A percentile compares a stretch with the other conserved stretches of the same genome.
phyloP scores from a whole-genome alignment of 2,888 invertebrate species.

The Athalia cordata region DNA sequence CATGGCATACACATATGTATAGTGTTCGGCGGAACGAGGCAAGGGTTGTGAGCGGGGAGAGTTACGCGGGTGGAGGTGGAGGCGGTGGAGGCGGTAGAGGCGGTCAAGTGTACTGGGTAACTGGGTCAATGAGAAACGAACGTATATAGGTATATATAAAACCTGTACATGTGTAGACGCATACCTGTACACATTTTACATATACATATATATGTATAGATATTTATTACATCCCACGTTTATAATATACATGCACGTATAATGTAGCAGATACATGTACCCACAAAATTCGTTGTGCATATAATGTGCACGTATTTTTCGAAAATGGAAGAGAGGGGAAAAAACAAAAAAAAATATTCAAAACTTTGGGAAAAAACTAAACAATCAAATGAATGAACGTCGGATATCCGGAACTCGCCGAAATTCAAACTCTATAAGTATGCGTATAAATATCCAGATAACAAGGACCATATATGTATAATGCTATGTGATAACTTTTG shows the following conservation, averaged over 20 bases:
- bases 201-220: not conserved
- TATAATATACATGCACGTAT: no score
- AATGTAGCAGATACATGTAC: no score
- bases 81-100: conserved; percentile 60
- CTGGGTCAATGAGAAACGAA: conserved; percentile 70
- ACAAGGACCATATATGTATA: no score
- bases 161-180: not conserved
- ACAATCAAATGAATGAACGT: not conserved
- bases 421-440: not conserved
- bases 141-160: not conserved
- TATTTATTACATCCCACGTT: not conserved
- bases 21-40: conserved; percentile 25
- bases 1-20: not conserved
- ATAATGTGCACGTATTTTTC: not conserved
- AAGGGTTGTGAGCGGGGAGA: conserved; percentile 20
- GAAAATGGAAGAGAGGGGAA: not conserved
- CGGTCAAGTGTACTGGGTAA: conserved; percentile 74
- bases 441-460: no score
- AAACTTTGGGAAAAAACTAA: not conserved
- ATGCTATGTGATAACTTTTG: no score
- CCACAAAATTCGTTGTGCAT: no score
- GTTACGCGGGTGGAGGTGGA: conserved; percentile 49
- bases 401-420: not conserved
- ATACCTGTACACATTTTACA: not conserved
- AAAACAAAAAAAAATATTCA: not conserved